A percentile compares a stretch with the other conserved stretches of the same genome.
phyloP scores from a whole-genome alignment of 2,797 vertebrate species.

The Myotis planiceps region DNA sequence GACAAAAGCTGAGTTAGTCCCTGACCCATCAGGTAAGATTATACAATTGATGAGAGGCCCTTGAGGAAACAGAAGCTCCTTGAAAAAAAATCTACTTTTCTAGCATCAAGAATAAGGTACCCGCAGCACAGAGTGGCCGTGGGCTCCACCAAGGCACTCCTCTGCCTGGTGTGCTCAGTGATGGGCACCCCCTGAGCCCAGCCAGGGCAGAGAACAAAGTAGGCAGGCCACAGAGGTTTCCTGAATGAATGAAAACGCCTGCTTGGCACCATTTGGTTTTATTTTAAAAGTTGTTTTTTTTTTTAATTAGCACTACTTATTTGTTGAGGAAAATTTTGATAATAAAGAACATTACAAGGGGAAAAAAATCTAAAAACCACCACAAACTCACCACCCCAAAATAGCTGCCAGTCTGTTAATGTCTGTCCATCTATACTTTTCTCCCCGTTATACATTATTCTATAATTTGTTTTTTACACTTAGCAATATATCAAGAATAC shows the following conservation, averaged over 20 bases:
- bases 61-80: not conserved
- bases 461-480: not conserved
- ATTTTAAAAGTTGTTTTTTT: not conserved
- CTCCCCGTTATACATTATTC: not conserved
- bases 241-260: not conserved
- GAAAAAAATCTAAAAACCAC: conserved; percentile 51
- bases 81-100: not conserved
- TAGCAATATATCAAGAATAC: not conserved
- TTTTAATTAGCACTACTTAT: conserved; percentile 1
- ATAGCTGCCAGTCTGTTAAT: not conserved
- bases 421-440: not conserved
- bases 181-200: not conserved
- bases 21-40: not conserved
- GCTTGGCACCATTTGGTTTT: not conserved
- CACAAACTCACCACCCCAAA: not conserved
- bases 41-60: not conserved
- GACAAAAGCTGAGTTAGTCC: not conserved
- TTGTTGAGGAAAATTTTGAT: not conserved
- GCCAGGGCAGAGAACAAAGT: not conserved
- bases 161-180: not conserved
- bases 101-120: not conserved
- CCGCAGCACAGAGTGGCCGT: not conserved
- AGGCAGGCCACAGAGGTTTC: not conserved
- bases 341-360: not conserved
- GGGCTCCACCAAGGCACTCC: too few species aligned